Evolutionary conservation across 2,888 invertebrate genomes (phyloP).

Genomic region (Mythimna loreyi): DNA sequence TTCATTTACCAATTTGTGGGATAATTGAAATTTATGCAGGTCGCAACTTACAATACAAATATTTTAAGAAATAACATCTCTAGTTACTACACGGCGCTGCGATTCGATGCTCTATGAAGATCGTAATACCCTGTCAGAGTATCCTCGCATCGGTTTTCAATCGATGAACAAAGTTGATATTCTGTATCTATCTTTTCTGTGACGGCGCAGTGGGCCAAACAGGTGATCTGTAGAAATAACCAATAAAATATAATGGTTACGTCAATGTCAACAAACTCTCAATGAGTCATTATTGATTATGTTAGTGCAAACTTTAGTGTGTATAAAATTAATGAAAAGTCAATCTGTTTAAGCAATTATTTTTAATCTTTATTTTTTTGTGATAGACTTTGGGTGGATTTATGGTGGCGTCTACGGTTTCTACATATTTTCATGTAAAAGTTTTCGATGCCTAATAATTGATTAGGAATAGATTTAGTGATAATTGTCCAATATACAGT

Average conservation of each 20-base stretch:
- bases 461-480: too few relatives aligned
- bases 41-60: too few relatives aligned
- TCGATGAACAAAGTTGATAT: not conserved
- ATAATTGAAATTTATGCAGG: too few relatives aligned
- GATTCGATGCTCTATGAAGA: too few relatives aligned
- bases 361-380: constrained; percentile 31
- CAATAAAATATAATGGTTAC: constrained; percentile 61
- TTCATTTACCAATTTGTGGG: too few relatives aligned
- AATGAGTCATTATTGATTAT: constrained; percentile 49
- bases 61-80: too few relatives aligned
- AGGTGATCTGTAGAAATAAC: constrained; percentile 52
- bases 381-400: constrained; percentile 20
- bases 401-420: constrained; percentile 4
- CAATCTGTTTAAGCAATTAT: constrained; percentile 20
- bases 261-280: constrained; percentile 54
- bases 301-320: constrained; percentile 21
- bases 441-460: too few relatives aligned
- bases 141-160: not conserved
- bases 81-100: too few relatives aligned
- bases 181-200: not conserved
- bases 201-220: constrained; percentile 23
- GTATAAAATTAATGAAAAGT: constrained; percentile 43
- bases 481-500: not conserved
- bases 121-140: too few relatives aligned
- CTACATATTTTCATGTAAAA: not conserved